Evolutionary conservation across 1,140 invertebrate genomes (phyloP).

Genomic region (Trichonephila clavata): DNA sequence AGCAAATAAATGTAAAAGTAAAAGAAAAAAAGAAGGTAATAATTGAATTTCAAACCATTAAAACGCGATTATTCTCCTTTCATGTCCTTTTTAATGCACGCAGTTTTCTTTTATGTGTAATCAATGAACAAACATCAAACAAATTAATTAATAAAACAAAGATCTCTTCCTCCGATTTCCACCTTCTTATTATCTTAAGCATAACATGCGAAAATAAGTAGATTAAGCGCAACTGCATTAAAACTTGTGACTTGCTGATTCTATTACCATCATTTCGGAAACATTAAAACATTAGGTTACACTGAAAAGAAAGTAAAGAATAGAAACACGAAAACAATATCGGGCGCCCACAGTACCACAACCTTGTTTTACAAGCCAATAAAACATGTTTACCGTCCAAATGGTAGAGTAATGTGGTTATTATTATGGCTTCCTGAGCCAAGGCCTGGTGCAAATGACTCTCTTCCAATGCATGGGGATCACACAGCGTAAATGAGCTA

Average conservation of each 20-base stretch:
- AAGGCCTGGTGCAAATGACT: constrained; percentile 57
- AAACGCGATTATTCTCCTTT: too few relatives aligned
- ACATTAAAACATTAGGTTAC: constrained; percentile 50
- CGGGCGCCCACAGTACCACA: neutral
- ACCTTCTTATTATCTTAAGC: neutral
- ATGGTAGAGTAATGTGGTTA: constrained; percentile 53
- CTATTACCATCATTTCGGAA: neutral
- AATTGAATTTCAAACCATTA: too few relatives aligned
- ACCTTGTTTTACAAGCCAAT: constrained; percentile 70
- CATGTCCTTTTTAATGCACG: too few relatives aligned
- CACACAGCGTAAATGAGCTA: constrained; percentile 61
- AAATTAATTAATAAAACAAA: neutral
- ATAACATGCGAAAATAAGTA: neutral
- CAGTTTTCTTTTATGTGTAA: neutral
- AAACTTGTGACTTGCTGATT: neutral
- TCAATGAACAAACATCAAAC: neutral
- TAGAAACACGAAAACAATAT: constrained; percentile 32
- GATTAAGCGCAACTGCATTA: neutral
- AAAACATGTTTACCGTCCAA: constrained; percentile 69
- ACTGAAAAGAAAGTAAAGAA: neutral
- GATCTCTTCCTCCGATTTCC: neutral
- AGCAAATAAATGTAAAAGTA: too few relatives aligned
- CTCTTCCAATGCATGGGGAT: constrained; percentile 45
- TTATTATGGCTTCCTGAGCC: constrained; percentile 59
- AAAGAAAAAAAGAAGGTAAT: too few relatives aligned